phyloP scores from a whole-genome alignment of 2,888 invertebrate genomes.

The Linhomoeus sp. region DNA sequence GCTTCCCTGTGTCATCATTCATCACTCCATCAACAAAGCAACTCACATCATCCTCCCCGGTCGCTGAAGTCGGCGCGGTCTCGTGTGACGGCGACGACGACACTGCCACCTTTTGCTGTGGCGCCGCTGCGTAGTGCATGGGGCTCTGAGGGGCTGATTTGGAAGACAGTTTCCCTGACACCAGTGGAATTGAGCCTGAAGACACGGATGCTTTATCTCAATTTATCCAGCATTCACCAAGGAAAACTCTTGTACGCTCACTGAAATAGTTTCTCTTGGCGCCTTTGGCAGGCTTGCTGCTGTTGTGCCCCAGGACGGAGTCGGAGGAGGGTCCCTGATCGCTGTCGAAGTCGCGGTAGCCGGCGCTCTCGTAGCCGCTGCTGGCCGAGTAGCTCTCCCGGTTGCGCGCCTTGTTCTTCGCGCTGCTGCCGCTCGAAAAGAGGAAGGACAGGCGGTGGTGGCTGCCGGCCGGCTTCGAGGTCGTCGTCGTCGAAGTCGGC shows the following conservation, averaged over 20 bases:
- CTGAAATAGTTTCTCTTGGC: conserved; percentile 14
- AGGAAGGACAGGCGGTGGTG: background rate
- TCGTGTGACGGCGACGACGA: no score
- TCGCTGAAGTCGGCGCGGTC: no score
- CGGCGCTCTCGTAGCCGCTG: conserved; percentile 56
- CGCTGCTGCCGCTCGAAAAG: background rate
- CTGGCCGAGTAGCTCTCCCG: conserved; percentile 34
- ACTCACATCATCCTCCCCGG: no score
- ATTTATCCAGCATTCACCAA: no score
- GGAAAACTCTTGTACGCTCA: no score
- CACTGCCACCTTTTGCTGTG: background rate
- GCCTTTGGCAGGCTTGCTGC: conserved; percentile 20
- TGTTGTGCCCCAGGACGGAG: background rate
- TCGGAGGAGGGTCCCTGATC: background rate
- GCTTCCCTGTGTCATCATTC: no score
- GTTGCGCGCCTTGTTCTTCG: conserved; percentile 8
- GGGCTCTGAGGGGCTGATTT: background rate
- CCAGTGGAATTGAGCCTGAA: no score
- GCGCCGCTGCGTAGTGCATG: background rate
- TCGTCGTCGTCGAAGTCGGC: background rate
- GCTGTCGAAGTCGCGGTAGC: conserved; percentile 1
- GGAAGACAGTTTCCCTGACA: no score
- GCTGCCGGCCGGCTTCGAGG: background rate
- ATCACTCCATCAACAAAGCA: no score
- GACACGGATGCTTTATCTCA: no score